These are phyloP conservation scores for Scaeva pyrastri DNA, from an alignment of 2,888 invertebrate genomes.

Conservation along the genomic window DNA sequence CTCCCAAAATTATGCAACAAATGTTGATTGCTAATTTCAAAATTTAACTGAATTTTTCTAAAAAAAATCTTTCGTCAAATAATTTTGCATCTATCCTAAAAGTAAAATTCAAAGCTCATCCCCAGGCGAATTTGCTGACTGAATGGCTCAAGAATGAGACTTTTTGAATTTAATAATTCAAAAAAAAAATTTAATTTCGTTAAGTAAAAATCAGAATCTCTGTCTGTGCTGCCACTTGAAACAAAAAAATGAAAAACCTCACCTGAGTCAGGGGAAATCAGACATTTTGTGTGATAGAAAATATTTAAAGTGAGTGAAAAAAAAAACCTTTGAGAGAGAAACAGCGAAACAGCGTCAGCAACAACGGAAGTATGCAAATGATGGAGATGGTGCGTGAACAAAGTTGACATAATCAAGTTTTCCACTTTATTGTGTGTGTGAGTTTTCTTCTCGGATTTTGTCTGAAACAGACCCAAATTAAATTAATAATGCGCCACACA, in stretches of 20 bases:
- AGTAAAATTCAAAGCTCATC: slow-evolving; percentile 40
- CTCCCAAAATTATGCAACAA: slow-evolving; percentile 39
- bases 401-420: slow-evolving; percentile 60
- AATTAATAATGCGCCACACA: slow-evolving; percentile 17
- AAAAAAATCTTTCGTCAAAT: slow-evolving; percentile 12
- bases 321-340: background rate
- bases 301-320: background rate
- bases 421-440: slow-evolving; percentile 32
- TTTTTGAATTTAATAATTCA: background rate
- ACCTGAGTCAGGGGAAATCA: too few relatives aligned
- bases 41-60: slow-evolving; percentile 11
- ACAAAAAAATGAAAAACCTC: too few relatives aligned
- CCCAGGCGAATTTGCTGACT: slow-evolving; percentile 16
- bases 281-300: too few relatives aligned
- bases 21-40: background rate
- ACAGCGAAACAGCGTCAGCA: background rate
- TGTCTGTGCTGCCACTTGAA: background rate
- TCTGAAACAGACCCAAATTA: slow-evolving; percentile 42
- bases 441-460: background rate
- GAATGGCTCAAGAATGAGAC: background rate
- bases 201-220: background rate
- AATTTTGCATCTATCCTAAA: too few relatives aligned
- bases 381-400: slow-evolving; percentile 52
- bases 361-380: slow-evolving; percentile 43
- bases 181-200: background rate